Percentiles rank a stretch among this genome's conserved stretches.
These are phyloP conservation scores for Hoplodrina blanda DNA, from an alignment of 2,888 invertebrate species.

Conservation along the genomic window DNA sequence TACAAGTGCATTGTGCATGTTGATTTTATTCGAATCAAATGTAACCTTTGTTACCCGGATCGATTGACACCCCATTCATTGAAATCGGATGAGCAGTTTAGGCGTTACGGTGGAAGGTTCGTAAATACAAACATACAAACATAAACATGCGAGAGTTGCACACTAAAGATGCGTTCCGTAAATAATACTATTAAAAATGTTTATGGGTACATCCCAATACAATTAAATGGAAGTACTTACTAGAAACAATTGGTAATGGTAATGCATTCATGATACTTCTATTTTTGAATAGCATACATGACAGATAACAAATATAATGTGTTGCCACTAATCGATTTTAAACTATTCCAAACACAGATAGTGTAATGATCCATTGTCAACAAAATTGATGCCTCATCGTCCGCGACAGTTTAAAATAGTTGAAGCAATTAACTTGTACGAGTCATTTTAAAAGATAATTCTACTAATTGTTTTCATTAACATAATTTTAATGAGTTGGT, in stretches of 20 bases:
- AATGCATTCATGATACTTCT: neutral
- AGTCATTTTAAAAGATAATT: constrained; percentile 45
- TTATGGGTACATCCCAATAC: neutral
- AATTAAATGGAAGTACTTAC: neutral
- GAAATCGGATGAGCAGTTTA: too few relatives aligned
- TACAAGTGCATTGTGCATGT: too few relatives aligned
- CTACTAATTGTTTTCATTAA: constrained; percentile 45
- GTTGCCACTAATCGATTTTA: neutral
- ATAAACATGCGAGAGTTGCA: too few relatives aligned
- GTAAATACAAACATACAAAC: too few relatives aligned
- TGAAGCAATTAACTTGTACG: constrained; percentile 43
- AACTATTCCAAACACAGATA: constrained; percentile 18
- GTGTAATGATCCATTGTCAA: constrained; percentile 30
- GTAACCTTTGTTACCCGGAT: too few relatives aligned
- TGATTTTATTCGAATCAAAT: too few relatives aligned
- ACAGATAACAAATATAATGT: neutral
- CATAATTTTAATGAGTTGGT: constrained; percentile 46
- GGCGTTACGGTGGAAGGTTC: too few relatives aligned
- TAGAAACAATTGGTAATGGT: neutral
- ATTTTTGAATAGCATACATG: neutral
- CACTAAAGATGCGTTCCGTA: too few relatives aligned
- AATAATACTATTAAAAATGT: neutral
- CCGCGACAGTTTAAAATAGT: constrained; percentile 27
- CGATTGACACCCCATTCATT: too few relatives aligned
- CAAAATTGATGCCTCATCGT: constrained; percentile 26